Base-by-base conservation (phyloP, 2,113 vertebrate genomes). In the Sinocyclocheilus maitianheensis region DNA sequence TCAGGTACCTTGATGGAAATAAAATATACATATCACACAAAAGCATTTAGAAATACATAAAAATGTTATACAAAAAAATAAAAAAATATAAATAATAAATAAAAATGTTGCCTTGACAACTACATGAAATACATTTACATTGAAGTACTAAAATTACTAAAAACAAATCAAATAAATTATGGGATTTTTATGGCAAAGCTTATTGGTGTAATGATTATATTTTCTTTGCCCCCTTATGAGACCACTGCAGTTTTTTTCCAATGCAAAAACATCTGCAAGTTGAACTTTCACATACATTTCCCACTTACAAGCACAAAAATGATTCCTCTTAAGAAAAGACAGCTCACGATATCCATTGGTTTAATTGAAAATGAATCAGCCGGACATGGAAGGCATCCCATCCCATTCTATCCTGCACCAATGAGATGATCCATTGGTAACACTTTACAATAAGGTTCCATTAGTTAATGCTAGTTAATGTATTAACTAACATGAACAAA, bases 271-370 rank as follows among this genome's bases (percentile, higher is more conserved):
- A 83, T 85, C 72, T 81, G 86, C 55, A 74, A 65, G 43, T 53
- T 58, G 77, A 76, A 84, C 67, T 80, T 80, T 85, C 77, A 76
- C 74, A 80, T 76, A 83, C 43, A 82, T 85, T 24, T 11, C 20
- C 22, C 11, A 74, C 71, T 74, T 43, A 51, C 62, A 62, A 4
- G 11, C n/a, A 77, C 20, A 77, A 6, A 65, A 14, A 74, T 46
- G 3, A 3, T 77, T 22, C 0, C 8, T 76, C 30, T 37, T 78
- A 16, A 18, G 9, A 58, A 77, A 30, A 43, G 9, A 43, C 43
- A 6, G 22, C 71, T 48, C 43, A n/a, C 0, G 10, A 5, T n/a
- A 43, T 43, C 18, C 37, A 72, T 12, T 51, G 72, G 43, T 76
- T 48, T 76, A 26, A 24, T 4, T 26, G 43, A 51, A 6, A 51